These are phyloP conservation scores for Parazoanthus swiftii DNA, from an alignment of 92 coral and sea anemone genomes.

Conservation along the genomic window DNA sequence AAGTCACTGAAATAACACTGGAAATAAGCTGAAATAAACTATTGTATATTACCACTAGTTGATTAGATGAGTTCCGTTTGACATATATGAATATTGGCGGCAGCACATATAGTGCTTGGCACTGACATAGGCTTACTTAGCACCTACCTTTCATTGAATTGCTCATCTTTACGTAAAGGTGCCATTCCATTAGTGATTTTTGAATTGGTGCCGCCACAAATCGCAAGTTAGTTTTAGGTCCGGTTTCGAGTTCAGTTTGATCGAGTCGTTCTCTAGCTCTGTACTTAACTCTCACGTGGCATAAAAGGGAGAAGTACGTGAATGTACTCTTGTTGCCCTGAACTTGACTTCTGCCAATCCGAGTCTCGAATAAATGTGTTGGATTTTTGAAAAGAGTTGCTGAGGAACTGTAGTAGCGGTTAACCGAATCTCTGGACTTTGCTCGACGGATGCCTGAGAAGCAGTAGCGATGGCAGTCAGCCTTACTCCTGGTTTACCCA, in stretches of 20 bases:
- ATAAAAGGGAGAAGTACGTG: no score
- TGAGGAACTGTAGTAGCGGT: neutral
- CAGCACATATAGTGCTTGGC: no score
- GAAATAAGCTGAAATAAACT: no score
- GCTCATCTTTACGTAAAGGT: constrained; percentile 10
- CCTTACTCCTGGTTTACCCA: neutral
- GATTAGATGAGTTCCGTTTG: no score
- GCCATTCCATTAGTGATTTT: neutral
- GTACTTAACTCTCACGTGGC: no score
- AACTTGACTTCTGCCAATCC: no score
- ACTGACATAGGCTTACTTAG: no score
- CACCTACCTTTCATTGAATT: constrained; percentile 7
- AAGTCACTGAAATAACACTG: no score
- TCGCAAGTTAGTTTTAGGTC: neutral
- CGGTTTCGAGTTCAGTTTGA: neutral
- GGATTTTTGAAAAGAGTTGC: neutral
- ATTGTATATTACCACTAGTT: no score
- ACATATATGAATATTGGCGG: neutral
- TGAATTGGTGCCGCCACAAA: neutral
- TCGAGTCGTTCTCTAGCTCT: no score
- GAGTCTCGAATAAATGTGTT: neutral
- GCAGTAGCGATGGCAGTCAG: neutral
- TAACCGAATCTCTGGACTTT: neutral
- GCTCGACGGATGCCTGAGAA: no score
- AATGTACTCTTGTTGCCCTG: no score